These are phyloP conservation scores for Balaenoptera acutorostrata DNA, from an alignment of 2,113 vertebrate species.

Conservation along the genomic window DNA sequence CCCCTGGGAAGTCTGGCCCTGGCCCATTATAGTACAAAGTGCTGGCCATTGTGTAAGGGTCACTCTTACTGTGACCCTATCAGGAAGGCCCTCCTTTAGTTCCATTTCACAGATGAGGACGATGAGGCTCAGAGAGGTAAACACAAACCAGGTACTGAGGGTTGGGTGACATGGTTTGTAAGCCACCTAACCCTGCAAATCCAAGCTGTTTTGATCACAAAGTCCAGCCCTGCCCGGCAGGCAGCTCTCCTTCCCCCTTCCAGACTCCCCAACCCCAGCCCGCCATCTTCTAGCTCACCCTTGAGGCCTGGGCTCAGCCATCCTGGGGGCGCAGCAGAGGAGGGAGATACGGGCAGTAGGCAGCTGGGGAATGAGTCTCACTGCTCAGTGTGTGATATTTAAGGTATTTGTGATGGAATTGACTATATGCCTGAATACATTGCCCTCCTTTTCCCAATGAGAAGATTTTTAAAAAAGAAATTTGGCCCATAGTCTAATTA, in stretches of 20 bases:
- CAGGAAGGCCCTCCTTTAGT: neutral
- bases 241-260: neutral
- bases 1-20: neutral
- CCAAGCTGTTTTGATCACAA: neutral
- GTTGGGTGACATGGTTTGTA: neutral
- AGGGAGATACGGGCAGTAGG: neutral
- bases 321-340: no score
- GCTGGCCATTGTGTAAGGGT: neutral
- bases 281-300: neutral
- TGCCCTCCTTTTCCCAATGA: neutral
- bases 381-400: neutral
- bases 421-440: neutral
- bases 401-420: neutral
- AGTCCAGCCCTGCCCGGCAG: neutral
- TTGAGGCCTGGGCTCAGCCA: neutral
- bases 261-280: neutral
- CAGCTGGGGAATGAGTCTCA: neutral
- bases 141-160: neutral
- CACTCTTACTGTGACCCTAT: neutral
- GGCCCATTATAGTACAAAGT: neutral
- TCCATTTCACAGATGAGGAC: neutral
- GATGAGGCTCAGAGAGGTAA: neutral
- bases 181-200: neutral
- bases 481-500: neutral
- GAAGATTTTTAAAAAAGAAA: neutral